A percentile compares a stretch with the other conserved stretches of the same genome.
Conservation (phyloP, 1,140 invertebrate genomes). For the Semibalanus balanoides region DNA sequence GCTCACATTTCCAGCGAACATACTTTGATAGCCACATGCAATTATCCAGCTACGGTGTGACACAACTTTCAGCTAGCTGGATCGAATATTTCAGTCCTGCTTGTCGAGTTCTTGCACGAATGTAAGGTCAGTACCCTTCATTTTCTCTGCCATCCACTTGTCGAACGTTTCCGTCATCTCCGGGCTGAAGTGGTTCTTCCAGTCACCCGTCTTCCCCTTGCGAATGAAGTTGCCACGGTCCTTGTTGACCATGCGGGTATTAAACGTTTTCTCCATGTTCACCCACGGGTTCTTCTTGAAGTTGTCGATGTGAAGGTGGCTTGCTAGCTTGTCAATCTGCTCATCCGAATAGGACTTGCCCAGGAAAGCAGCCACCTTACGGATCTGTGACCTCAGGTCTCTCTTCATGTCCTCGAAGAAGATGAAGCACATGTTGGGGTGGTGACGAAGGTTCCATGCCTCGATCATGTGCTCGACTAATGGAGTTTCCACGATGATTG, state of each 20-base stretch:
- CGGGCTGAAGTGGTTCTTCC: slow-evolving; percentile 31
- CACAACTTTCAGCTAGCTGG: no score
- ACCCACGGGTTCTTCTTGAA: neutral
- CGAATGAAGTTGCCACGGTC: slow-evolving; percentile 24
- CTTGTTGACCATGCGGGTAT: slow-evolving; percentile 1
- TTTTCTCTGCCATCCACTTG: slow-evolving; percentile 21
- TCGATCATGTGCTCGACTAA: slow-evolving; percentile 12
- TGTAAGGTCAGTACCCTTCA: slow-evolving; percentile 14
- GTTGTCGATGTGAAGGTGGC: neutral
- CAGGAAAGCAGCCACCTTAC: neutral
- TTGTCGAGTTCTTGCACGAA: slow-evolving; percentile 15
- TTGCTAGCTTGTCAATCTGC: neutral
- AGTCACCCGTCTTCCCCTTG: slow-evolving; percentile 30
- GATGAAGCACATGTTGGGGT: slow-evolving; percentile 60
- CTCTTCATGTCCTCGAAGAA: slow-evolving; percentile 72
- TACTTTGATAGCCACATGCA: no score
- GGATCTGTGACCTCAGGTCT: neutral
- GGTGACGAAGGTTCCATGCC: slow-evolving; percentile 56
- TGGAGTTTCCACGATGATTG: slow-evolving; percentile 10
- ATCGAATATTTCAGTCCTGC: no score
- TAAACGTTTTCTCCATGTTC: neutral
- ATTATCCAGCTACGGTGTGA: no score
- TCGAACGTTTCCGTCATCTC: slow-evolving; percentile 30
- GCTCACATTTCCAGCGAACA: no score
- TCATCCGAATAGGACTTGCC: neutral